These are phyloP conservation scores for Chanos chanos DNA, from an alignment of 2,797 vertebrate genomes.

Conservation along the genomic window DNA sequence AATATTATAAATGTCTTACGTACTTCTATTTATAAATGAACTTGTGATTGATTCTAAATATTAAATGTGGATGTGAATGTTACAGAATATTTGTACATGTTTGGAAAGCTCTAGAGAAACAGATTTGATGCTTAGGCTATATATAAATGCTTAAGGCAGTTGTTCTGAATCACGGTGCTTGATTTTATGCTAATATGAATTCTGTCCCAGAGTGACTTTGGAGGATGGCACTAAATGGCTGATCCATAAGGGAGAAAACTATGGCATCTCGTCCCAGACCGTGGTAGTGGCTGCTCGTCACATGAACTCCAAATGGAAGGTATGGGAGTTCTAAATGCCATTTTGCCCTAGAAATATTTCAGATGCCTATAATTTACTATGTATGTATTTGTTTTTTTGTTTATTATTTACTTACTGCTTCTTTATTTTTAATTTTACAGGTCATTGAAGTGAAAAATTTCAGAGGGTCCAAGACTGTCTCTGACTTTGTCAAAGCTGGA, in stretches of 20 bases:
- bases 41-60: too few relatives aligned
- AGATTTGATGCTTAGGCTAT: too few relatives aligned
- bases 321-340: constrained; percentile 4
- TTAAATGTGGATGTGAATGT: too few relatives aligned
- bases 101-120: too few relatives aligned
- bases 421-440: constrained; percentile 23
- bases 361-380: neutral
- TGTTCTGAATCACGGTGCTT: too few relatives aligned
- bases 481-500: constrained; percentile 51
- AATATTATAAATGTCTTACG: too few relatives aligned
- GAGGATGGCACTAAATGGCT: constrained; percentile 45
- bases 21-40: too few relatives aligned
- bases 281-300: constrained; percentile 53
- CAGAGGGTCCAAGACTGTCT: constrained; percentile 41
- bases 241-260: constrained; percentile 58
- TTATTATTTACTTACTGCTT: neutral
- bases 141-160: too few relatives aligned
- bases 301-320: constrained; percentile 56
- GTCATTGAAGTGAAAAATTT: constrained; percentile 48
- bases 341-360: neutral
- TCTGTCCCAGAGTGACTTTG: constrained; percentile 55
- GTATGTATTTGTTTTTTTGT: neutral
- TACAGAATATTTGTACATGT: too few relatives aligned
- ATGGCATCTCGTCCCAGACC: constrained; percentile 50
- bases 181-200: too few relatives aligned